Evolutionary conservation across 2,888 invertebrate genomes (phyloP), one percentile per base, ranked within the genome.

Genomic region (Rotaria sp.): DNA sequence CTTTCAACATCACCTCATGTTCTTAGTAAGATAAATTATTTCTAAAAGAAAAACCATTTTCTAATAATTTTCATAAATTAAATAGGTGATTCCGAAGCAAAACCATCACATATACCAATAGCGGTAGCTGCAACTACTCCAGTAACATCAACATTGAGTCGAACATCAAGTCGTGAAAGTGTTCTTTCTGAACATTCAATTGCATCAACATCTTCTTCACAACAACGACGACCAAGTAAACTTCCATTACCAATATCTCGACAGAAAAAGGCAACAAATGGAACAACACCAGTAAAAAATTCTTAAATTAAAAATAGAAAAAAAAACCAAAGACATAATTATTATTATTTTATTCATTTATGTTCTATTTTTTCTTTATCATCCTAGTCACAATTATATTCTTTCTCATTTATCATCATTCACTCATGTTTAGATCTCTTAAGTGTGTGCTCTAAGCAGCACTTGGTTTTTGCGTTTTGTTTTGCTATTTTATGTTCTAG

Each of bases 401-500:
- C 24, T 52, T 8, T 52, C 52, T 52, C 67, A 67, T 67, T 67
- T 67, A 67, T 67, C 35, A 67, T 35, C 35, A 67, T 67, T 67
- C 67, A 67, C 35, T 67, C 67, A 35, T 67, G 35, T 67, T 67
- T 67, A 67, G 67, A 67, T n/a, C 67, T 67, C 35, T 67, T 67
- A 67, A 35, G 30, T 30, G 67, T 67, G 67, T 35, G 59, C 67
- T 67, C 67, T 15, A 30, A 67, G 67, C 18, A n/a, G 67, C 35
- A 15, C 67, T 30, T 35, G 67, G 67, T 18, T 67, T 67, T 67
- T 30, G 30, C 15, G 11, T 67, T 67, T 67, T 67, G 15, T 35
- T 67, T 67, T 35, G 30, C 35, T 67, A 1, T 35, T n/a, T 4
- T 35, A 67, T 67, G 30, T 18, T 67, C 67, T 67, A 15, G 35